Evolutionary conservation across 2,888 invertebrate species (phyloP).

Genomic region (Polyommatus icarus): DNA sequence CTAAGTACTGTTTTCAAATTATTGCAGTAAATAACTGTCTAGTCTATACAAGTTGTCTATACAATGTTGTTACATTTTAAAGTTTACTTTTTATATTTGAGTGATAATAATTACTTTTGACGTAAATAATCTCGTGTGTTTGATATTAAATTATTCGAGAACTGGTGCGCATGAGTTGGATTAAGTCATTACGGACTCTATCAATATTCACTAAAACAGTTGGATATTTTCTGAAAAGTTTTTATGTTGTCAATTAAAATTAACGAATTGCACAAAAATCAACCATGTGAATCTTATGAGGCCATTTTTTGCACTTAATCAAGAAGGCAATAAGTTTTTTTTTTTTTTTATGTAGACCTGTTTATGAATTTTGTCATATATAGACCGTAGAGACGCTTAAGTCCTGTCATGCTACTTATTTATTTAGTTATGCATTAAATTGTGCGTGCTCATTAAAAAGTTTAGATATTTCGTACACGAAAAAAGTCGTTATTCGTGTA

Average conservation of each 20-base stretch:
- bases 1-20: too few relatives aligned
- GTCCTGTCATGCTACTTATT: too few relatives aligned
- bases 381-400: too few relatives aligned
- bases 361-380: not conserved
- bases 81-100: not conserved
- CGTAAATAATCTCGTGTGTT: not conserved
- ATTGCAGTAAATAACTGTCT: too few relatives aligned
- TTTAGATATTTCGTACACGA: too few relatives aligned
- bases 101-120: not conserved
- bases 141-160: slow-evolving; percentile 35
- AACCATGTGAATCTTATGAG: not conserved
- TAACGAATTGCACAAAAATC: slow-evolving; percentile 1
- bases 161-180: slow-evolving; percentile 18
- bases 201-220: slow-evolving; percentile 34
- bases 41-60: too few relatives aligned
- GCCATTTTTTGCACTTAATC: not conserved
- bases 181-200: slow-evolving; percentile 33
- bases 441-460: too few relatives aligned
- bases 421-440: too few relatives aligned
- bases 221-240: slow-evolving; percentile 32
- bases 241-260: slow-evolving; percentile 5
- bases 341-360: not conserved
- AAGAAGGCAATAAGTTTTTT: not conserved
- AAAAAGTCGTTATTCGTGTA: too few relatives aligned
- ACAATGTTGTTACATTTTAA: not conserved